Conservation (phyloP, 2,797 vertebrate genomes). For the Epinephelus malabaricus region DNA sequence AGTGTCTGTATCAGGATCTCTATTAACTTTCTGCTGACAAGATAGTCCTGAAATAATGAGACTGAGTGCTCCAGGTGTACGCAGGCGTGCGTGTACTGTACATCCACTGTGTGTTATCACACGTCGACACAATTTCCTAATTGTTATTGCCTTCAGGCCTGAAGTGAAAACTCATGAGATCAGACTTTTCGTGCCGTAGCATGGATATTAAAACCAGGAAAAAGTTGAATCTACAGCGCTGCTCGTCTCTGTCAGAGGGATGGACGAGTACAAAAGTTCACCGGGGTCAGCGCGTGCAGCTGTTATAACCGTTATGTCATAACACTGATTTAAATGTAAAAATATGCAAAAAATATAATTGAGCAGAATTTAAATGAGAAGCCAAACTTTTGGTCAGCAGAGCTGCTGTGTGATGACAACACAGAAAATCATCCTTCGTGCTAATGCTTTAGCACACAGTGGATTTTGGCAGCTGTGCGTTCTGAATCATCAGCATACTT, state of each 20-base stretch:
- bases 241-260: neutral
- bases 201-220: conserved; percentile 13
- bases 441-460: neutral
- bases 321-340: neutral
- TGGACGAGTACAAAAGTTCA: neutral
- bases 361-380: neutral
- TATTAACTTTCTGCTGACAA: conserved; percentile 39
- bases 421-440: too few relatives aligned
- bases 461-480: too few relatives aligned
- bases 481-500: too few relatives aligned
- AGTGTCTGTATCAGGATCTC: conserved; percentile 21
- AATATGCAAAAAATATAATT: conserved; percentile 1
- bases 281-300: neutral
- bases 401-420: neutral
- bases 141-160: conserved; percentile 9
- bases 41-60: conserved; percentile 43
- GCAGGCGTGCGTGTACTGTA: neutral
- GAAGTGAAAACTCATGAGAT: conserved; percentile 25
- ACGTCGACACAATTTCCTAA: neutral
- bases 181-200: neutral
- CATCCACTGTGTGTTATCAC: neutral
- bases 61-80: conserved; percentile 1
- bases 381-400: neutral
- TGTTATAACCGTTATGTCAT: neutral
- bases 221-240: neutral